These are phyloP conservation scores for Toxotes jaculatrix DNA, from an alignment of 2,113 vertebrate species.

Conservation along the genomic window DNA sequence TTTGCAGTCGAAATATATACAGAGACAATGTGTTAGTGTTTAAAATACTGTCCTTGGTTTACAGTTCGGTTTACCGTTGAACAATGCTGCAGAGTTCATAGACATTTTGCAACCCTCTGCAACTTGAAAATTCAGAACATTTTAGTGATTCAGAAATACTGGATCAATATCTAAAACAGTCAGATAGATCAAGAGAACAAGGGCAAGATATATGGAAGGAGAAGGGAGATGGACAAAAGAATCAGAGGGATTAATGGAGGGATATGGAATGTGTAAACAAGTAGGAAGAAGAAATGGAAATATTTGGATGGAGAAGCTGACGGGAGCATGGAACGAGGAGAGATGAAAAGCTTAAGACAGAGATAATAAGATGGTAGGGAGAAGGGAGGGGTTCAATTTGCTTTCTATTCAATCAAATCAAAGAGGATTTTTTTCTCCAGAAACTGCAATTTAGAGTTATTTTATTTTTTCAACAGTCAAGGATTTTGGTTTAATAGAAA, in stretches of 20 bases:
- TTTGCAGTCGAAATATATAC: too few species aligned
- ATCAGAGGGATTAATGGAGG: too few species aligned
- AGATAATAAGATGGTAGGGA: neutral
- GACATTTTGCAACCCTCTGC: too few species aligned
- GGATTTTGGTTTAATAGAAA: slow-evolving; percentile 30
- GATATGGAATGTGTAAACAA: neutral
- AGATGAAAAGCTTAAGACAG: neutral
- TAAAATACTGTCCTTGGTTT: too few species aligned
- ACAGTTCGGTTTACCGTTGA: too few species aligned
- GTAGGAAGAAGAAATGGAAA: neutral
- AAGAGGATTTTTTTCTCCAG: neutral
- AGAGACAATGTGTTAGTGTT: too few species aligned
- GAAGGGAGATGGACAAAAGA: too few species aligned
- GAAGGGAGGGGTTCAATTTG: neutral
- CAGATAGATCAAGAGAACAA: neutral
- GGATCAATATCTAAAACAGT: neutral
- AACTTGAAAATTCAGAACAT: too few species aligned
- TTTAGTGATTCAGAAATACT: too few species aligned
- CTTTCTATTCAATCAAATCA: slow-evolving; percentile 29
- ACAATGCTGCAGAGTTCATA: too few species aligned
- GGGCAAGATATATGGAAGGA: neutral
- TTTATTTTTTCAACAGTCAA: slow-evolving; percentile 20
- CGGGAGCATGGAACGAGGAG: neutral
- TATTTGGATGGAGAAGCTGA: neutral
- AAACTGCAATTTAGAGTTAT: slow-evolving; percentile 28